These are phyloP conservation scores for Tachypleus tridentatus DNA, from an alignment of 1,140 invertebrate genomes.

Conservation along the genomic window DNA sequence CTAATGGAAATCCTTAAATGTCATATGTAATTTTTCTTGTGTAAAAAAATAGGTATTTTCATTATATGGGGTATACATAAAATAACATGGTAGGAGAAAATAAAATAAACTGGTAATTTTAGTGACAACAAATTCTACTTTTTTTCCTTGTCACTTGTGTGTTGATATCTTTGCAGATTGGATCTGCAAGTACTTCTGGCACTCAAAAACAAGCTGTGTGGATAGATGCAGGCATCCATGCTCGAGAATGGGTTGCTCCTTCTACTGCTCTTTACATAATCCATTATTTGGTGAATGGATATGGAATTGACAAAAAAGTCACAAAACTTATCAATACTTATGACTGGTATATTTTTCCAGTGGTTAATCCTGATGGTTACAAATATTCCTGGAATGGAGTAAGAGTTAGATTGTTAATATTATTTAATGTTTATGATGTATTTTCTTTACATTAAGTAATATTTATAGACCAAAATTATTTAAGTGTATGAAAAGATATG, in stretches of 20 bases:
- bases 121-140: not conserved
- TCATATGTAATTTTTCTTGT: too few relatives aligned
- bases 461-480: too few relatives aligned
- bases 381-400: slow-evolving; percentile 24
- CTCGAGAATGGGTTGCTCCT: slow-evolving; percentile 61
- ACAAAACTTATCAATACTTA: slow-evolving; percentile 20
- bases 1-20: too few relatives aligned
- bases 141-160: not conserved
- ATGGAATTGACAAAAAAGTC: slow-evolving; percentile 32
- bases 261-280: slow-evolving; percentile 54
- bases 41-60: too few relatives aligned
- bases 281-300: slow-evolving; percentile 42
- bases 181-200: slow-evolving; percentile 7
- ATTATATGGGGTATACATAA: too few relatives aligned
- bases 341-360: slow-evolving; percentile 31
- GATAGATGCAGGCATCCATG: slow-evolving; percentile 60
- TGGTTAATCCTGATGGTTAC: slow-evolving; percentile 28
- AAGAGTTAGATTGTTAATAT: slow-evolving; percentile 7
- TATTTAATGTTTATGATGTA: not conserved
- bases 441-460: not conserved
- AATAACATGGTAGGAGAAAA: too few relatives aligned
- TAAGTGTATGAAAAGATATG: too few relatives aligned
- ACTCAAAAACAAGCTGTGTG: slow-evolving; percentile 46
- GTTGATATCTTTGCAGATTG: not conserved
- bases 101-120: not conserved